These are phyloP conservation scores for Stomorhina lunata DNA, from an alignment of 2,888 invertebrate species.

Conservation along the genomic window DNA sequence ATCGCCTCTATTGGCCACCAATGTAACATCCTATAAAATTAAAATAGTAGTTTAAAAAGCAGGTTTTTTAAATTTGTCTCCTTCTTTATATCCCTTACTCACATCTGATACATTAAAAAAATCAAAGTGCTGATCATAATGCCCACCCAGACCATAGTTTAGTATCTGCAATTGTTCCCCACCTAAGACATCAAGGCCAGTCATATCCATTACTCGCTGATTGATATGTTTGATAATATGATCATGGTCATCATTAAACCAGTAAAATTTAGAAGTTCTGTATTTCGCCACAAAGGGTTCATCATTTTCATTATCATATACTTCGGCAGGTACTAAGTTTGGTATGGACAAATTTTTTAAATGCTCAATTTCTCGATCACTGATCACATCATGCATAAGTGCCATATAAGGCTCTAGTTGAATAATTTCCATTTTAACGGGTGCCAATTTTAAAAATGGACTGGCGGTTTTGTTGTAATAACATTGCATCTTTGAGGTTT, in stretches of 20 bases:
- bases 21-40: background rate
- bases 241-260: slow-evolving; percentile 70
- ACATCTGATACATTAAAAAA: slow-evolving; percentile 72
- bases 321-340: slow-evolving; percentile 70
- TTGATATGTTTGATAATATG: slow-evolving; percentile 67
- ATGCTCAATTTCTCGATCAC: slow-evolving; percentile 70
- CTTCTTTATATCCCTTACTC: no score
- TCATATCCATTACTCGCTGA: slow-evolving; percentile 73
- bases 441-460: slow-evolving; percentile 73
- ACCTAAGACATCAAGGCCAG: slow-evolving; percentile 69
- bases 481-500: slow-evolving; percentile 68
- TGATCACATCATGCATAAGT: slow-evolving; percentile 73
- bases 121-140: slow-evolving; percentile 74
- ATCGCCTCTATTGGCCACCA: slow-evolving; percentile 68
- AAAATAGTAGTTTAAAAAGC: background rate
- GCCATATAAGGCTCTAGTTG: slow-evolving; percentile 74
- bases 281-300: slow-evolving; percentile 60
- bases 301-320: slow-evolving; percentile 54
- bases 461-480: slow-evolving; percentile 72
- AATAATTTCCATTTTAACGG: slow-evolving; percentile 74
- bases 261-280: slow-evolving; percentile 74
- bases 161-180: slow-evolving; percentile 75
- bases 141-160: slow-evolving; percentile 76
- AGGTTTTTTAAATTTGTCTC: no score
- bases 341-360: slow-evolving; percentile 70